Evolutionary conservation across 2,113 vertebrate species (phyloP), one percentile per base, ranked within the genome.

Genomic region (Balaenoptera acutorostrata): DNA sequence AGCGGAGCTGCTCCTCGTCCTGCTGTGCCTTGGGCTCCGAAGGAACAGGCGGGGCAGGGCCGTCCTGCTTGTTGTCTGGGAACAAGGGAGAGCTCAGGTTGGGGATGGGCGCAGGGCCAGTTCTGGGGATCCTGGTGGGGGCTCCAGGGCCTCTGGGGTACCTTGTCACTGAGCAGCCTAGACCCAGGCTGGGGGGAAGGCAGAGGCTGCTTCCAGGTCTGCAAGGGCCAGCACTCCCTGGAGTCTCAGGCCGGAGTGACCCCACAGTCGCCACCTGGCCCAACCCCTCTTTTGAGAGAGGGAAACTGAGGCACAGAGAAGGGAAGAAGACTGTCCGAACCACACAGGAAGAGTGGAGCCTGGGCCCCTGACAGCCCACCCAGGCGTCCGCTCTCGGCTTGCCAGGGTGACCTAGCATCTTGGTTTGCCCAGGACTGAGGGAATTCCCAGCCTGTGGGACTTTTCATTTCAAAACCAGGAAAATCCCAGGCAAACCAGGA

Each of bases 1-100:
- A 66, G 8, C 74, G 96, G 2, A 64, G 31, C 63, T 99, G 99
- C 39, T 99, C 99, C 5, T 86, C 3, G 1, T 98, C 15, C 14
- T 0, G 44, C 44, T 36, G 81, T 6, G 27, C 96, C 88, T 0
- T 2, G 36, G 97, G 96, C 0, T 97, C 46, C 0, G 88, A 78
- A 57, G 92, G 25, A 9, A 8, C 74, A 5, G 74, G 21, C 0
- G 29, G 8, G 27, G 29, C 8, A 8, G 97, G 80, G 44, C 94
- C 66, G 25, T 84, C 20, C 0, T 98, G 84, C 5, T 85, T 86
- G 0, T 91, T 84, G 59, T 89, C 99, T 99, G 78, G 41, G 75
- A 68, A 46, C 57, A 91, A 97, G 94, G 57, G 88, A 66, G 92
- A 57, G 41, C 69, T 66, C 17, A 75, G 71, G 71, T 66, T 4